Conservation (phyloP, 2,113 vertebrate species). For the Macaca nemestrina region DNA sequence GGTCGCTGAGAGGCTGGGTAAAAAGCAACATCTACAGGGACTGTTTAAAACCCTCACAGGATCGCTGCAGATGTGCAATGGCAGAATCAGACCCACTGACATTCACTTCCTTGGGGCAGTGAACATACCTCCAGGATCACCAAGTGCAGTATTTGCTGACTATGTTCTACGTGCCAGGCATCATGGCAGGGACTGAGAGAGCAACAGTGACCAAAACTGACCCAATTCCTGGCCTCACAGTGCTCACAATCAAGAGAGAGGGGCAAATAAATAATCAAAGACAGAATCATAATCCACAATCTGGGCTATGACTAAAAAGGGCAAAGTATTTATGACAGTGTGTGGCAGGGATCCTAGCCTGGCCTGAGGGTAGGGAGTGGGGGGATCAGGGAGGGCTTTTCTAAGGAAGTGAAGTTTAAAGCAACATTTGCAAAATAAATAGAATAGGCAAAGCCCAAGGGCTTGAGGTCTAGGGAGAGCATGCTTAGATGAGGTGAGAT, state of each 20-base stretch:
- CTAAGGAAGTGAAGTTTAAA: not conserved
- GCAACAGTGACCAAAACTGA: not conserved
- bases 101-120: not conserved
- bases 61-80: not conserved
- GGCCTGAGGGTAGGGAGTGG: not conserved
- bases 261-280: not conserved
- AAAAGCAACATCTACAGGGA: not conserved
- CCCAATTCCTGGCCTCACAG: not conserved
- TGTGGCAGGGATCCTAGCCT: not conserved
- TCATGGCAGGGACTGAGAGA: too few relatives aligned
- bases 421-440: not conserved
- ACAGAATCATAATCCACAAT: not conserved
- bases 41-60: not conserved
- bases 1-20: not conserved
- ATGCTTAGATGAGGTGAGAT: not conserved
- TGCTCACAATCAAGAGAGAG: not conserved
- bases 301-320: not conserved
- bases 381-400: not conserved
- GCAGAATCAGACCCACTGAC: not conserved
- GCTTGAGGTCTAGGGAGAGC: rapidly evolving
- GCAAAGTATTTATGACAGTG: not conserved
- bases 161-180: not conserved
- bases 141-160: not conserved
- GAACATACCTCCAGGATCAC: not conserved
- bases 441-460: not conserved